Conservation (phyloP, 1,140 invertebrate species). For the Cydia fagiglandana region DNA sequence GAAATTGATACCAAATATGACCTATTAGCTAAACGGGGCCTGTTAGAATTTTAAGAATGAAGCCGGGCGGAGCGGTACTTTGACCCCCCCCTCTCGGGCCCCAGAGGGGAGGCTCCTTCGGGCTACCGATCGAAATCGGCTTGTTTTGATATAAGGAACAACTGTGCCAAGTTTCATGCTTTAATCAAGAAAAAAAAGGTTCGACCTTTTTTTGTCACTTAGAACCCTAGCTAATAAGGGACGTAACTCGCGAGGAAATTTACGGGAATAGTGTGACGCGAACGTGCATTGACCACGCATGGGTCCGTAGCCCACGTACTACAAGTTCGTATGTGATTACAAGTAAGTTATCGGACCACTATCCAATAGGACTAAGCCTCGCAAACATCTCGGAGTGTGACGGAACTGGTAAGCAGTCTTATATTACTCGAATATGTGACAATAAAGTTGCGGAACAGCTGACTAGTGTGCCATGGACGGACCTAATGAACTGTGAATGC, state of each 20-base stretch:
- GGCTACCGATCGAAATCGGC: too few relatives aligned
- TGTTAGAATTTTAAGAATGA: too few relatives aligned
- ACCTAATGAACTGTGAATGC: background rate
- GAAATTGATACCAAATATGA: too few relatives aligned
- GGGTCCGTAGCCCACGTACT: conserved; percentile 39
- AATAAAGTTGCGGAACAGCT: background rate
- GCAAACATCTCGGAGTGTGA: background rate
- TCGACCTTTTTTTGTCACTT: too few relatives aligned
- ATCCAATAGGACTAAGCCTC: conserved; percentile 33
- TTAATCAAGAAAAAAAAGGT: too few relatives aligned
- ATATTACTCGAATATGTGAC: background rate
- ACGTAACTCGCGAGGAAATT: conserved; percentile 31
- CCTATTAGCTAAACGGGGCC: too few relatives aligned
- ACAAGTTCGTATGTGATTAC: conserved; percentile 33
- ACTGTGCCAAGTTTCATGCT: too few relatives aligned
- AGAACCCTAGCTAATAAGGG: too few relatives aligned
- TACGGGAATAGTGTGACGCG: conserved; percentile 27
- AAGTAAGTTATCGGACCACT: conserved; percentile 37
- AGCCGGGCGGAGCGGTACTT: too few relatives aligned
- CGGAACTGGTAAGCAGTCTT: conserved; percentile 9
- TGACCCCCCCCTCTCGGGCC: too few relatives aligned
- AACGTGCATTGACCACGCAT: conserved; percentile 45
- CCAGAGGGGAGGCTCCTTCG: too few relatives aligned
- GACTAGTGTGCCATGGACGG: background rate
- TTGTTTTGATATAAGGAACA: too few relatives aligned